Conservation (phyloP, 92 coral and sea anemone genomes). For the Hydrozoanthus gracilis region DNA sequence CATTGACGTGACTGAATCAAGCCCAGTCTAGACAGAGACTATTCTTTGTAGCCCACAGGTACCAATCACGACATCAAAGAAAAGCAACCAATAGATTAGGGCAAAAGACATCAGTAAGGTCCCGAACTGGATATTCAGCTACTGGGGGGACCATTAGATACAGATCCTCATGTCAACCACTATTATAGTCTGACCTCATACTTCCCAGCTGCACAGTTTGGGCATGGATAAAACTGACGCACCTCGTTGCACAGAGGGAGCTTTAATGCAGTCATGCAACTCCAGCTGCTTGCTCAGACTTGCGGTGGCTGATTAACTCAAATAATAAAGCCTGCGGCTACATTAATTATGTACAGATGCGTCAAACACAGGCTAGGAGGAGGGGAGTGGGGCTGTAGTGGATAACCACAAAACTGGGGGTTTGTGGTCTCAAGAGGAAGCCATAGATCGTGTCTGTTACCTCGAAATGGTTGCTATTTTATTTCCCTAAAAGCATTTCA, state of each 20-base stretch:
- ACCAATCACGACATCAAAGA: too few relatives aligned
- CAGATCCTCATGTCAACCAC: slow-evolving; percentile 25
- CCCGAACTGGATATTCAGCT: too few relatives aligned
- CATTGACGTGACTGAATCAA: slow-evolving; percentile 54
- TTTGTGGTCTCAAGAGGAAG: slow-evolving; percentile 63
- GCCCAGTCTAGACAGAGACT: slow-evolving; percentile 58
- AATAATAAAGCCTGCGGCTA: too few relatives aligned
- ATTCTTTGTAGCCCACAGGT: slow-evolving; percentile 48
- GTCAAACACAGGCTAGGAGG: slow-evolving; percentile 58
- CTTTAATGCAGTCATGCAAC: slow-evolving; percentile 59
- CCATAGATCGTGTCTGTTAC: slow-evolving; percentile 50
- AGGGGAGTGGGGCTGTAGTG: slow-evolving; percentile 47
- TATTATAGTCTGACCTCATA: slow-evolving; percentile 35
- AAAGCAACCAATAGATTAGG: too few relatives aligned
- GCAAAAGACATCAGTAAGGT: too few relatives aligned
- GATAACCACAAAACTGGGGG: slow-evolving; percentile 48
- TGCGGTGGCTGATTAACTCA: slow-evolving; percentile 63
- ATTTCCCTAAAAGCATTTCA: slow-evolving; percentile 58
- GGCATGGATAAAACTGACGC: slow-evolving; percentile 68
- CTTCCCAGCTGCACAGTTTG: slow-evolving; percentile 64
- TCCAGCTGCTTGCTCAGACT: slow-evolving; percentile 49
- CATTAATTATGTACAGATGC: slow-evolving; percentile 55
- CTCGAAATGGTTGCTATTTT: slow-evolving; percentile 63
- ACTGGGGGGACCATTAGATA: too few relatives aligned
- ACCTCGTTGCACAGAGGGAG: slow-evolving; percentile 51